These are phyloP conservation scores for Papilio xuthus DNA, from an alignment of 1,140 invertebrate species.

Conservation along the genomic window DNA sequence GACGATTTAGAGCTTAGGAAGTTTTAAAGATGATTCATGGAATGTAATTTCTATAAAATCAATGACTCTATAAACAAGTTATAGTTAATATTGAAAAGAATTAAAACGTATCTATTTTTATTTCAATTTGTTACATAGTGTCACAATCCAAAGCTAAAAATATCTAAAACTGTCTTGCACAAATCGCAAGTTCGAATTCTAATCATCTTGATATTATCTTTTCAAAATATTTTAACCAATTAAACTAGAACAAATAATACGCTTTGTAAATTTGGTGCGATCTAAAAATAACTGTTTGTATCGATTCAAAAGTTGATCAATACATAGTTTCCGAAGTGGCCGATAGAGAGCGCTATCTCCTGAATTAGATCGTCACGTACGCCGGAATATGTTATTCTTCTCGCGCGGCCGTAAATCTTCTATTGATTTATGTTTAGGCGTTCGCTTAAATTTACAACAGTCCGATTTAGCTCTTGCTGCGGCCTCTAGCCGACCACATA, in stretches of 20 bases:
- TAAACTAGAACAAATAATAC: not conserved
- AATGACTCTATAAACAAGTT: not conserved
- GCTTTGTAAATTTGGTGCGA: not conserved
- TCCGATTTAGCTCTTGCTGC: conserved; percentile 57
- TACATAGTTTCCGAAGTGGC: conserved; percentile 27
- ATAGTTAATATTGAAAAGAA: not conserved
- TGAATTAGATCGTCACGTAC: conserved; percentile 56
- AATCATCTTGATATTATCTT: no score
- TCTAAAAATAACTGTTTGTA: conserved; percentile 17
- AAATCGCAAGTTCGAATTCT: not conserved
- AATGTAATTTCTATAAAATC: not conserved
- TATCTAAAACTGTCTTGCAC: not conserved
- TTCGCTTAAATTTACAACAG: conserved; percentile 66
- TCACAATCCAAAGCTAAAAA: not conserved
- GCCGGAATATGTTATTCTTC: conserved; percentile 59
- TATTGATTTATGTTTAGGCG: conserved; percentile 67
- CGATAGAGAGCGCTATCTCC: conserved; percentile 38
- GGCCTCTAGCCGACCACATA: conserved; percentile 36
- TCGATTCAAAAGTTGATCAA: not conserved
- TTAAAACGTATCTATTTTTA: not conserved
- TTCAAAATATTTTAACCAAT: no score
- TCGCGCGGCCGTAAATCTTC: conserved; percentile 64
- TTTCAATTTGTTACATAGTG: not conserved
- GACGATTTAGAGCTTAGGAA: not conserved
- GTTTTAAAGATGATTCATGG: not conserved